Evolutionary conservation across 2,888 invertebrate species (phyloP).

Genomic region (Agrochola circellaris): DNA sequence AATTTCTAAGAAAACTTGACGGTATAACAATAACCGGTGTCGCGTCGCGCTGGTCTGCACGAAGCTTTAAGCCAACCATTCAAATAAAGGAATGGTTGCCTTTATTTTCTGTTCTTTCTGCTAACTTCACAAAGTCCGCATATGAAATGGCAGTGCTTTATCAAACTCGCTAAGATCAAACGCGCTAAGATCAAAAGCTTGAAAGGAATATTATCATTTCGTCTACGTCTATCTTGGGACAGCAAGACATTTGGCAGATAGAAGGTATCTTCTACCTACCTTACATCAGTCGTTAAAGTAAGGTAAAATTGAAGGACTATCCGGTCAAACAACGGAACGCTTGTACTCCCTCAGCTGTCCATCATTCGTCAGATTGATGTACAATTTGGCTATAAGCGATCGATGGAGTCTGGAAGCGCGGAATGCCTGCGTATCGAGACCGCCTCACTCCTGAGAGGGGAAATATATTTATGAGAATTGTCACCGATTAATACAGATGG

Average conservation of each 20-base stretch:
- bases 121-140: neutral
- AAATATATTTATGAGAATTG: neutral
- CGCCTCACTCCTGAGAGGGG: neutral
- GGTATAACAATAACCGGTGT: too few species aligned
- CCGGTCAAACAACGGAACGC: neutral
- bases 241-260: too few species aligned
- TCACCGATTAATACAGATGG: too few species aligned
- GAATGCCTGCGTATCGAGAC: neutral
- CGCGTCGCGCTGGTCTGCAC: too few species aligned
- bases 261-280: too few species aligned
- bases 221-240: neutral
- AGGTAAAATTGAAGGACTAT: neutral
- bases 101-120: neutral
- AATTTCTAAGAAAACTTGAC: too few species aligned
- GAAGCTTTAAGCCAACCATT: too few species aligned
- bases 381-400: constrained; percentile 9
- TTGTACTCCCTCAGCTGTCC: neutral
- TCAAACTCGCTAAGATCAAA: neutral
- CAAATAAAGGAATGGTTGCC: too few species aligned
- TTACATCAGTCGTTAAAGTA: neutral
- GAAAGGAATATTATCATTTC: neutral
- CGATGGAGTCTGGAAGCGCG: constrained; percentile 7
- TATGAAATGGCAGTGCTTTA: neutral
- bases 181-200: neutral
- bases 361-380: neutral